These are phyloP conservation scores for Ceratina japonica DNA, from an alignment of 1,140 invertebrate species.

Conservation along the genomic window DNA sequence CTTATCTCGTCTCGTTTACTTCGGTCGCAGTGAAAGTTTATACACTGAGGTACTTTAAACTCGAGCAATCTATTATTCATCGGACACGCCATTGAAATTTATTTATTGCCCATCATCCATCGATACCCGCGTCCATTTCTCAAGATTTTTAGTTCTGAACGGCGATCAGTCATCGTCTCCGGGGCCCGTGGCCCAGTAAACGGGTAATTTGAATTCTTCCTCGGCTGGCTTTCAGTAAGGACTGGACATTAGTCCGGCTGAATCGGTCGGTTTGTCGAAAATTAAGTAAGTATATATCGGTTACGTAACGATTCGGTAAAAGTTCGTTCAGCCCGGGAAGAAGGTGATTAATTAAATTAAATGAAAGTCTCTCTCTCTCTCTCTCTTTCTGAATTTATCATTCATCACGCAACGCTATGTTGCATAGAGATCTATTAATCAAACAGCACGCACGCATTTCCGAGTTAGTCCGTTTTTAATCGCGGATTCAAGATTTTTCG, in stretches of 20 bases:
- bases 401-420: conserved; percentile 14
- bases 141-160: not conserved
- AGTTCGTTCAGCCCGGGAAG: not conserved
- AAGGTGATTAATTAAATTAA: conserved; percentile 28
- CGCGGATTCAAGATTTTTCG: not conserved
- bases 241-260: not conserved
- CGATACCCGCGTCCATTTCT: conserved; percentile 1
- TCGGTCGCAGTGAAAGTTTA: conserved; percentile 18
- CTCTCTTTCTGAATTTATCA: conserved; percentile 9
- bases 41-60: conserved; percentile 10
- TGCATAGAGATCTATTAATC: conserved; percentile 16
- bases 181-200: not conserved
- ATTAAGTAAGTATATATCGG: not conserved
- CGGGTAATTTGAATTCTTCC: not conserved
- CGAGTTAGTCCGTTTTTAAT: conserved; percentile 11
- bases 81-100: conserved; percentile 5
- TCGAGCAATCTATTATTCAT: conserved; percentile 37
- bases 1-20: not conserved
- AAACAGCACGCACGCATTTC: not conserved
- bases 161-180: conserved; percentile 10
- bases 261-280: not conserved
- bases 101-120: conserved; percentile 33
- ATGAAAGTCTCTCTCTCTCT: conserved; percentile 4
- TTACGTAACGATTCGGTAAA: conserved; percentile 1
- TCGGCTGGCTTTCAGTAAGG: not conserved